Base-by-base conservation (phyloP, 2,797 vertebrate genomes). In the Geotria australis region DNA sequence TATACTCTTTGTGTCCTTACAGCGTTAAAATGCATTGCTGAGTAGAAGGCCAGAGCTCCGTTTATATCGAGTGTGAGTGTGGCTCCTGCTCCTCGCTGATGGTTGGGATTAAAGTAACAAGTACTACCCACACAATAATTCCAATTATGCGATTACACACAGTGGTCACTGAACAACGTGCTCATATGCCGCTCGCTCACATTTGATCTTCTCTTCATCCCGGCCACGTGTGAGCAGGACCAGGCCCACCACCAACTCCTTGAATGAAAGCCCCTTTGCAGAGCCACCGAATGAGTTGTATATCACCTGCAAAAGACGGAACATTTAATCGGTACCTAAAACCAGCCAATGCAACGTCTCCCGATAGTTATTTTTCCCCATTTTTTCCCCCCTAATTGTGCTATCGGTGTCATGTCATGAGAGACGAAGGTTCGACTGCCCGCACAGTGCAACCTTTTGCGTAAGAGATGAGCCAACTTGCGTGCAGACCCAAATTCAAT, bases 211-310 rank as follows among this genome's bases (percentile, higher is more conserved):
- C 68, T 96, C 89, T 69, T 95, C 89, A 77, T 95, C 81, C 38
- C 70, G 77, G 62, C 85, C 89, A 72, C 89, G 77, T 51, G 89
- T 98, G 65, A 98, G 79, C 9, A 98, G 78, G 60, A 98, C 89
- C 62, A 98, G 74, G 57, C 89, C 89, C 2, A 98, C 80, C 15
- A 95, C 93, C 65, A 98, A 71, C 66, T 91, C 91, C 74, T 96
- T 98, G 70, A 98, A 98, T 71, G 95, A 82, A 6, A 98, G 74
- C 46, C 89, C 89, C 79, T 98, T 98, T 47, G 85, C 74, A n/a
- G 78, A 79, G 66, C 89, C 89, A 67, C 89, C 85, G 60, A 98
- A 98, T 2, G 89, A 98, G 65, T 72, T 80, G 70, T 91, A 96
- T 70, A 96, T 96, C 66, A 96, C 85, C 89, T 98, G 57, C 12